Percentiles rank a stretch among this genome's conserved stretches.
These are phyloP conservation scores for Syrista parreyssii DNA, from an alignment of 2,888 invertebrate genomes.

Conservation along the genomic window DNA sequence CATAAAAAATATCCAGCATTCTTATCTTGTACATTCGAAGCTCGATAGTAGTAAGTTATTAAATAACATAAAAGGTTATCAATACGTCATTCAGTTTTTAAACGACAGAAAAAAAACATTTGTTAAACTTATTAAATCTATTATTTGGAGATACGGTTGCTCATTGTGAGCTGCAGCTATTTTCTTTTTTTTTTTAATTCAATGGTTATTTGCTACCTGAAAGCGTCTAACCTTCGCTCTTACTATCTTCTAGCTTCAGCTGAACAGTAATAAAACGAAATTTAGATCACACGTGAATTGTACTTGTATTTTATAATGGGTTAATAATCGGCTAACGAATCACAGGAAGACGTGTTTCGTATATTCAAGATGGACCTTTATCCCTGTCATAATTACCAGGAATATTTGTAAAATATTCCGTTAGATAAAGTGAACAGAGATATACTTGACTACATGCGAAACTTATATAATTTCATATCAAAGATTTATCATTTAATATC, in stretches of 20 bases:
- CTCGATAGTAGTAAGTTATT: slow-evolving; percentile 40
- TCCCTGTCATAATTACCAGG: background rate
- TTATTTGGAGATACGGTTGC: background rate
- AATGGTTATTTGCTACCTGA: background rate
- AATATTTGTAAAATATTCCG: background rate
- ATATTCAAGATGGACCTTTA: background rate
- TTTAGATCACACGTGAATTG: background rate
- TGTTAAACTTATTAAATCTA: background rate
- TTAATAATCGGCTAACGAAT: background rate
- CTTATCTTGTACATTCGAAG: slow-evolving; percentile 38
- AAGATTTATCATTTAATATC: background rate
- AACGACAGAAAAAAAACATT: background rate
- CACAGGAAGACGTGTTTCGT: background rate
- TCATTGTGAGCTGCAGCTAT: background rate
- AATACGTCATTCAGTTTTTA: slow-evolving; percentile 32
- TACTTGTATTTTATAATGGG: background rate
- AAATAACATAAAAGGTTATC: slow-evolving; percentile 16
- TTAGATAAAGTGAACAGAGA: background rate
- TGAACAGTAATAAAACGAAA: background rate
- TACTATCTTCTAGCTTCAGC: slow-evolving; percentile 1
- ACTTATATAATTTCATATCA: background rate
- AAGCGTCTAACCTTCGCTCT: background rate
- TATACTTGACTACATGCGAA: background rate
- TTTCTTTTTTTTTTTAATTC: background rate
- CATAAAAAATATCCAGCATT: slow-evolving; percentile 23